Percentiles rank a stretch among this genome's conserved stretches.
Evolutionary conservation across 2,113 vertebrate genomes (phyloP).

Genomic region (Dromiciops gliroides): DNA sequence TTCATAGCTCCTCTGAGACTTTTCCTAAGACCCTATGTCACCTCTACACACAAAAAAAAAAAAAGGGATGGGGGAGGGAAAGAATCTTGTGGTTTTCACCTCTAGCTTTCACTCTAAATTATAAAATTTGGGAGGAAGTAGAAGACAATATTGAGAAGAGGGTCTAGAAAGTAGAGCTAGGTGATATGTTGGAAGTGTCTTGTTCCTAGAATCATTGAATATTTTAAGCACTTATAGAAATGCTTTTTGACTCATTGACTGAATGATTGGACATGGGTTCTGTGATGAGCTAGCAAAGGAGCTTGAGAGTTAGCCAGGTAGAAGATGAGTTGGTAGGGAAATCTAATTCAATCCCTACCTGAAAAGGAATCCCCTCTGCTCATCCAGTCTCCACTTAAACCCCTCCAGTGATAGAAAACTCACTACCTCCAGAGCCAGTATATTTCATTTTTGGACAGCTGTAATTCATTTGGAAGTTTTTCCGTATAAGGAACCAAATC

Average conservation of each 20-base stretch:
- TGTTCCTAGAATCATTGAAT: too few relatives aligned
- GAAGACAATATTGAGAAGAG: too few relatives aligned
- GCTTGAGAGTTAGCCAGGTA: not conserved
- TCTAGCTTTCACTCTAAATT: too few relatives aligned
- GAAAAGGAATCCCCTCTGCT: not conserved
- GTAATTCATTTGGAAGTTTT: not conserved
- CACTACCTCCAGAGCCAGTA: not conserved
- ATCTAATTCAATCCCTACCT: not conserved
- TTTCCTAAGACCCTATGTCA: too few relatives aligned
- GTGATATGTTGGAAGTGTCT: too few relatives aligned
- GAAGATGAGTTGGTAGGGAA: not conserved
- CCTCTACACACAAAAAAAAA: too few relatives aligned
- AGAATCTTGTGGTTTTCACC: too few relatives aligned
- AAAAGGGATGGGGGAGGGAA: too few relatives aligned
- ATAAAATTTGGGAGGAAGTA: too few relatives aligned
- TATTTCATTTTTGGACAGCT: not conserved
- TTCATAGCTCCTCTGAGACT: too few relatives aligned
- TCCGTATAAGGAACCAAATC: not conserved
- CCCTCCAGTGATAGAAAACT: not conserved
- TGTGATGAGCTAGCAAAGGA: not conserved
- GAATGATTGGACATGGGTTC: not conserved
- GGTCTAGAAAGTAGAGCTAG: too few relatives aligned
- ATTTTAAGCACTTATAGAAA: not conserved
- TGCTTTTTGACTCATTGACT: not conserved
- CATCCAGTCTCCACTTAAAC: not conserved